Evolutionary conservation across 2,888 invertebrate genomes (phyloP), one percentile per base, ranked within the genome.

Genomic region (Ypsolopha sequella): DNA sequence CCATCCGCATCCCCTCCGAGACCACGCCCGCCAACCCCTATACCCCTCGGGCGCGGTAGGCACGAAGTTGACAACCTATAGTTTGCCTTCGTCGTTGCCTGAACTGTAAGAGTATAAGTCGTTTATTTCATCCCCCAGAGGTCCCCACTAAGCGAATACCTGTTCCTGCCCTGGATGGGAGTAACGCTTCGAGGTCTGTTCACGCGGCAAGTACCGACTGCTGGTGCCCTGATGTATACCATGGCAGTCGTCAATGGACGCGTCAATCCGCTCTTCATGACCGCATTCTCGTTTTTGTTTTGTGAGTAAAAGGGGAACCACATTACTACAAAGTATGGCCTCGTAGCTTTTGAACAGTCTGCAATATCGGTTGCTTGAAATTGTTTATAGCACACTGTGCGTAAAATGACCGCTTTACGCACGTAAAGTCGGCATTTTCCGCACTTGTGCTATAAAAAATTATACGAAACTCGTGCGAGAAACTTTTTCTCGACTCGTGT

Each of bases 101-200:
- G 2, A 39, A 39, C 6, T 39, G 39, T 3, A 39, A 3, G 6
- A 39, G 10, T 39, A 1, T 9, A n/a, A n/a, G 9, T 39, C 2
- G 2, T 3, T n/a, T 9, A 1, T 39, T 39, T 39, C 9, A 39
- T n/a, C 9, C 39, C 39, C 9, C 49, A 85, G 85, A 62, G 66
- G 2, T 75, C 82, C 1, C 81, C 81, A 0, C 55, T 75, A 2
- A 81, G 80, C 52, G 82, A 82, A 56, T 82, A 84, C 48, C 53
- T 81, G 41, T 82, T 73, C 57, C 64, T 85, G 50, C 85, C 85
- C 0, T 85, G 82, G 82, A 56, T 85, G 51, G 85, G 85, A 0
- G 73, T 71, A 1, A 67, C 76, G 0, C 61, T 84, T 1, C 76
- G 82, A 0, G 84, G 84, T 0, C 55, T 86, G 51, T 64, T 77